Evolutionary conservation across 2,797 vertebrate species (phyloP).

Genomic region (Tamandua tetradactyla): DNA sequence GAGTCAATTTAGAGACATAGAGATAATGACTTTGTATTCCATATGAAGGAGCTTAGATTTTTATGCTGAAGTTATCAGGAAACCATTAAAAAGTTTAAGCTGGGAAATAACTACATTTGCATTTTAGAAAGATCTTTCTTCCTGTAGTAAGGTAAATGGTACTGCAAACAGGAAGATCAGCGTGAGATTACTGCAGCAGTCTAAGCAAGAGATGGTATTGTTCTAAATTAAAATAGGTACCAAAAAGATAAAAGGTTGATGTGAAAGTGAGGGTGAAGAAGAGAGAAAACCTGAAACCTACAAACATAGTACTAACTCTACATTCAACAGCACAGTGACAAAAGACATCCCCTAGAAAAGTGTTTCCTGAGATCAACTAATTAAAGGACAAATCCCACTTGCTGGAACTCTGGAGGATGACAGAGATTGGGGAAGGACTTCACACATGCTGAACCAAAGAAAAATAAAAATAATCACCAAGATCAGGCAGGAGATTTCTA

Average conservation of each 20-base stretch:
- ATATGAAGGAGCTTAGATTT: not conserved
- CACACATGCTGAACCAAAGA: too few relatives aligned
- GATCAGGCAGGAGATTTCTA: too few relatives aligned
- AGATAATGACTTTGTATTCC: not conserved
- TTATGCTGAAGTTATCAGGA: constrained; percentile 6
- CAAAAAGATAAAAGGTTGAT: not conserved
- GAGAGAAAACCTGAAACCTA: not conserved
- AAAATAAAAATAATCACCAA: too few relatives aligned
- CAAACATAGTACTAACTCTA: constrained; percentile 16
- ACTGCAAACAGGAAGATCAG: not conserved
- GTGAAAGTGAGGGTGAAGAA: constrained; percentile 1
- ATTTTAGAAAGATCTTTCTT: constrained; percentile 41
- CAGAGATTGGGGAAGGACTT: too few relatives aligned
- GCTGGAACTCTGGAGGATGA: too few relatives aligned
- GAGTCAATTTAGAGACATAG: not conserved
- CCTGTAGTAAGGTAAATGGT: constrained; percentile 20
- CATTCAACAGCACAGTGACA: too few relatives aligned
- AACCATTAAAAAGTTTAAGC: constrained; percentile 16
- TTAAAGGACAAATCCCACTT: too few relatives aligned
- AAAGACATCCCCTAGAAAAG: too few relatives aligned
- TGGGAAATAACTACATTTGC: constrained; percentile 24
- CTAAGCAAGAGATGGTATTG: not conserved
- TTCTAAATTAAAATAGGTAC: constrained; percentile 24
- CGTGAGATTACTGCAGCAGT: not conserved
- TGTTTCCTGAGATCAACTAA: too few relatives aligned